phyloP scores from a whole-genome alignment of 2,797 vertebrate genomes.

The Hemibagrus guttatus region DNA sequence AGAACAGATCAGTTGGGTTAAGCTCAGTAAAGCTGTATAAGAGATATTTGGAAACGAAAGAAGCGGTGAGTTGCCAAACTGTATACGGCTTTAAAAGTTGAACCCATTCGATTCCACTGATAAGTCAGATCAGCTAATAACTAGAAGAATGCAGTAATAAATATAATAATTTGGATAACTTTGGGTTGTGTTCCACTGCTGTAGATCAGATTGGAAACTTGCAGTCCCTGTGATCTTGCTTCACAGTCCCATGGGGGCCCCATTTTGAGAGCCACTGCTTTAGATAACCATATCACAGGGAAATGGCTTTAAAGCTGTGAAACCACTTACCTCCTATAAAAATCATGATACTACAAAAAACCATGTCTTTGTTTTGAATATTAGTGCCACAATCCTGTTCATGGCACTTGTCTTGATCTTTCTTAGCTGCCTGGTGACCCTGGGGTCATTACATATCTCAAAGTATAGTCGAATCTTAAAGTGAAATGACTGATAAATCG shows the following conservation, averaged over 20 bases:
- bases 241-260: not conserved
- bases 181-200: not conserved
- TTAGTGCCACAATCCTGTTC: not conserved
- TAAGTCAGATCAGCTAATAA: not conserved
- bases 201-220: not conserved
- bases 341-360: not conserved
- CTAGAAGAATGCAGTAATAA: not conserved
- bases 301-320: not conserved
- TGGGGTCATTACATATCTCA: not conserved
- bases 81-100: not conserved
- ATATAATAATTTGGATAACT: not conserved
- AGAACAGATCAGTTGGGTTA: not conserved
- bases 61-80: not conserved
- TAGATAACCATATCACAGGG: not conserved
- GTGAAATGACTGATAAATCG: constrained; percentile 16
- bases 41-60: too few relatives aligned
- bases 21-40: too few relatives aligned
- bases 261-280: not conserved
- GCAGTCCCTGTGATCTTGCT: not conserved
- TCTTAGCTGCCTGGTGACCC: not conserved
- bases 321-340: not conserved
- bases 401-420: not conserved
- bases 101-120: not conserved
- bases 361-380: not conserved
- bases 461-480: not conserved